Evolutionary conservation across 2,888 invertebrate genomes (phyloP).

Genomic region (Hofmannophila pseudospretella): DNA sequence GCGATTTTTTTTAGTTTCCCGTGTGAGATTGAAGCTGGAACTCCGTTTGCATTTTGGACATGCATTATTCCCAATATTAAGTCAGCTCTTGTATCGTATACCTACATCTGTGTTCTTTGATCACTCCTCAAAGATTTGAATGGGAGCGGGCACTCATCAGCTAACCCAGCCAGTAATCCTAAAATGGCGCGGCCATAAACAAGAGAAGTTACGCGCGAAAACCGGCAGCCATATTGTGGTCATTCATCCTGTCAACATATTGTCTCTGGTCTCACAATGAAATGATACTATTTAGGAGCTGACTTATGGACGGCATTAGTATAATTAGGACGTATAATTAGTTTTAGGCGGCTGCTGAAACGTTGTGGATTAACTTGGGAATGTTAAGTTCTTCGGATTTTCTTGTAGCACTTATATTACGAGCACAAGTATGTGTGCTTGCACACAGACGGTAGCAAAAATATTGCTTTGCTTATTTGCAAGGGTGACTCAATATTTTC

Average conservation of each 20-base stretch:
- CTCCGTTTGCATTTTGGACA: too few species aligned
- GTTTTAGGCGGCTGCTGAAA: constrained; percentile 45
- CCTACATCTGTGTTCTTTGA: too few species aligned
- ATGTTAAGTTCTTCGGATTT: constrained; percentile 3
- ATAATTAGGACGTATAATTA: constrained; percentile 71
- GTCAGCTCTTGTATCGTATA: too few species aligned
- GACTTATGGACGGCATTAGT: constrained; percentile 64
- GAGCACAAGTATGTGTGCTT: too few species aligned
- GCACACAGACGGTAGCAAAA: too few species aligned
- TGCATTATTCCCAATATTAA: too few species aligned
- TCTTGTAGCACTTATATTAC: too few species aligned
- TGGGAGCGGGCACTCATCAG: constrained; percentile 67
- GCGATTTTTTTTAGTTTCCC: too few species aligned
- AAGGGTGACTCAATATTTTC: too few species aligned
- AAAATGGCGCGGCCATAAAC: constrained; percentile 69
- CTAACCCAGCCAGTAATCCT: constrained; percentile 68
- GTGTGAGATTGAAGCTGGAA: too few species aligned
- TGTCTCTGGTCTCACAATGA: constrained; percentile 69
- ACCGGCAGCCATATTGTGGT: constrained; percentile 63
- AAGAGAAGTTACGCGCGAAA: constrained; percentile 67
- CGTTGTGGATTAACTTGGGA: constrained; percentile 32
- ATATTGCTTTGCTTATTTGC: too few species aligned
- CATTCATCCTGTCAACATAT: constrained; percentile 76
- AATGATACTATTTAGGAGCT: constrained; percentile 65
- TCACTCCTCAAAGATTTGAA: constrained; percentile 68